These are phyloP conservation scores for Sericinus montela DNA, from an alignment of 2,888 invertebrate genomes.

Conservation along the genomic window DNA sequence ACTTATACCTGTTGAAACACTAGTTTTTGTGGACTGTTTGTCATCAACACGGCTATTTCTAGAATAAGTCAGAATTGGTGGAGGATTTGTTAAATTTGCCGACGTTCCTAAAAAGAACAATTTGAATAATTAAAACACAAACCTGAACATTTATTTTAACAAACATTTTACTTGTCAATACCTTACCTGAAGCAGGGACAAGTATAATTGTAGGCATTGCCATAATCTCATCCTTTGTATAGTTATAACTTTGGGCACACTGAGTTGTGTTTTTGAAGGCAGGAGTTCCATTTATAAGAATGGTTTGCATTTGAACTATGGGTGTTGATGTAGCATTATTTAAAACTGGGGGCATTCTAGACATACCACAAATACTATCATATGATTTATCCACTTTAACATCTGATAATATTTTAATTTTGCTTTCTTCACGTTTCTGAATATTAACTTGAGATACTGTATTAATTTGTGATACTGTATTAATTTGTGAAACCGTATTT, in stretches of 20 bases:
- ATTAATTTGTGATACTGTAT: neutral
- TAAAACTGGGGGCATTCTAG: conserved; percentile 32
- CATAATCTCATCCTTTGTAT: conserved; percentile 70
- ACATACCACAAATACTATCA: conserved; percentile 25
- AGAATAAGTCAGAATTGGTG: neutral
- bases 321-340: conserved; percentile 54
- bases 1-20: neutral
- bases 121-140: neutral
- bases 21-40: no score
- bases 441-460: conserved; percentile 9
- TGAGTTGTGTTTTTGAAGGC: conserved; percentile 44
- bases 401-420: conserved; percentile 64
- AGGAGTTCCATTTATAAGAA: conserved; percentile 62
- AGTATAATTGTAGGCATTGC: conserved; percentile 75
- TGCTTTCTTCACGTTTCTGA: conserved; percentile 41
- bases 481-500: conserved; percentile 9
- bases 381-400: conserved; percentile 54
- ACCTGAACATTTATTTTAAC: no score
- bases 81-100: conserved; percentile 8
- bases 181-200: conserved; percentile 56
- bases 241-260: conserved; percentile 31
- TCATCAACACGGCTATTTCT: neutral
- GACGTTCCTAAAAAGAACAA: conserved; percentile 11
- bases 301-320: conserved; percentile 48
- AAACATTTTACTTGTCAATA: neutral